Conservation (phyloP, 1,140 invertebrate species). For the Dryas iulia region DNA sequence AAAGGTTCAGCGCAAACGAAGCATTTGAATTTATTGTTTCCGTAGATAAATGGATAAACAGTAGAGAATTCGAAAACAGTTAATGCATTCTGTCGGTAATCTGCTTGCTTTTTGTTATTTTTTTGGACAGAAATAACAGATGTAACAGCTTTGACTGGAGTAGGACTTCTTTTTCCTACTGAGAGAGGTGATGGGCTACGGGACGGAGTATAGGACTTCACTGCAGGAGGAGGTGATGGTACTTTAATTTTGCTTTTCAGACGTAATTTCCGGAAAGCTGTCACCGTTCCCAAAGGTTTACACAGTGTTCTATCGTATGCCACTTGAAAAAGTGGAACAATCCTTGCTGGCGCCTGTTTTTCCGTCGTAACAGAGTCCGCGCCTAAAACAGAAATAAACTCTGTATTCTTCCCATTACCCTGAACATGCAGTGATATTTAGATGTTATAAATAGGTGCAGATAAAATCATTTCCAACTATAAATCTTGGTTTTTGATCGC, state of each 20-base stretch:
- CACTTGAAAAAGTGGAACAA: slow-evolving; percentile 71
- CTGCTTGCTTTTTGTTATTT: slow-evolving; percentile 40
- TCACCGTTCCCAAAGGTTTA: slow-evolving; percentile 62
- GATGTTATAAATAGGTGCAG: slow-evolving; percentile 25
- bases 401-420: slow-evolving; percentile 25
- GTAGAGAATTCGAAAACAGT: slow-evolving; percentile 66
- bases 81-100: slow-evolving; percentile 60
- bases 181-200: slow-evolving; percentile 48
- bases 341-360: slow-evolving; percentile 67
- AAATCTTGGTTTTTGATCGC: slow-evolving; percentile 4
- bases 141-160: slow-evolving; percentile 23
- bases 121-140: slow-evolving; percentile 22
- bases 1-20: slow-evolving; percentile 65
- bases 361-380: slow-evolving; percentile 42
- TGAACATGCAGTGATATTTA: slow-evolving; percentile 33
- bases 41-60: slow-evolving; percentile 67
- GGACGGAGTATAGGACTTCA: slow-evolving; percentile 39
- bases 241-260: slow-evolving; percentile 27
- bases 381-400: slow-evolving; percentile 71
- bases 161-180: slow-evolving; percentile 4
- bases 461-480: slow-evolving; percentile 20
- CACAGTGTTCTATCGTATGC: slow-evolving; percentile 66
- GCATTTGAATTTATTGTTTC: slow-evolving; percentile 72
- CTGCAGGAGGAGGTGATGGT: slow-evolving; percentile 3
- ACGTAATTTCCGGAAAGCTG: slow-evolving; percentile 53